Conservation (phyloP, 2,113 vertebrate species). For the Sitta europaea region DNA sequence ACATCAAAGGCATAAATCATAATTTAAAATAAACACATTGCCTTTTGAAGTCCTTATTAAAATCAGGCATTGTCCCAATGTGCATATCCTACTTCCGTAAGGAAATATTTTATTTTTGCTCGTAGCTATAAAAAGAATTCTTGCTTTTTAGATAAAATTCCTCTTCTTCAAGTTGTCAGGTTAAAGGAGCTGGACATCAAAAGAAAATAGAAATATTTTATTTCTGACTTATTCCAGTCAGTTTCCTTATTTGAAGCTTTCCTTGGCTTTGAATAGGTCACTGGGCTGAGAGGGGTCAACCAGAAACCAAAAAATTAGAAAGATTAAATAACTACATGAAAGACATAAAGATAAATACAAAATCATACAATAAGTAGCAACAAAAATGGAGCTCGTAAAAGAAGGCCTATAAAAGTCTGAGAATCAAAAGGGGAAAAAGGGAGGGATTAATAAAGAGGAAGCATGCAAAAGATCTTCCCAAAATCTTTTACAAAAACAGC, state of each 20-base stretch:
- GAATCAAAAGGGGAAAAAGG: neutral
- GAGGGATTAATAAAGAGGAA: neutral
- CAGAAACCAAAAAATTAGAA: neutral
- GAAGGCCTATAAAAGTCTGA: neutral
- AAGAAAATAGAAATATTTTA: neutral
- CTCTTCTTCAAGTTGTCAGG: neutral
- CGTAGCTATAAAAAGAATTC: conserved; percentile 10
- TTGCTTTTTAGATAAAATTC: neutral
- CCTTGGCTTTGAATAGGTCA: neutral
- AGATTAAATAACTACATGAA: neutral
- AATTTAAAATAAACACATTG: conserved; percentile 31
- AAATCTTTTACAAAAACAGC: neutral
- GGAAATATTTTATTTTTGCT: neutral
- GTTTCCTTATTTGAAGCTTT: neutral
- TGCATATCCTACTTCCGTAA: neutral
- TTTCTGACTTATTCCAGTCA: neutral
- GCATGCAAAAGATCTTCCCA: neutral
- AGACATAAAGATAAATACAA: neutral
- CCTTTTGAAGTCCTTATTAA: conserved; percentile 49
- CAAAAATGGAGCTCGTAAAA: neutral
- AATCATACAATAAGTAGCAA: neutral
- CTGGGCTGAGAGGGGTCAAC: neutral
- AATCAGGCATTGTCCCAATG: neutral
- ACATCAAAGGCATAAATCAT: conserved; percentile 37
- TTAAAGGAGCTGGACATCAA: neutral